Percentiles rank a stretch among this genome's conserved stretches.
Conservation (phyloP, 1,140 invertebrate genomes). For the Cepaea nemoralis region DNA sequence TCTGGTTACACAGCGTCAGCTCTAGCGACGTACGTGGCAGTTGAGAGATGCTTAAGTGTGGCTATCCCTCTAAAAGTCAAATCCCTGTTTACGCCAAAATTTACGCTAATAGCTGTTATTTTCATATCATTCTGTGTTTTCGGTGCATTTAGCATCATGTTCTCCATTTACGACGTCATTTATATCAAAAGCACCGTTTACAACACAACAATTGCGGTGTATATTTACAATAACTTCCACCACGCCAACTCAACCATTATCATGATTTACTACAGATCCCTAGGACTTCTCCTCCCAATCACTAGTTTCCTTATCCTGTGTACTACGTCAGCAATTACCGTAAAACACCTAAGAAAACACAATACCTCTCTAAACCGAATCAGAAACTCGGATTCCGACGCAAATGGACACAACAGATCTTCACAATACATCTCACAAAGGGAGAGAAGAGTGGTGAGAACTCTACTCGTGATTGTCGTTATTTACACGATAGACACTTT, state of each 20-base stretch:
- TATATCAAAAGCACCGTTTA: not conserved
- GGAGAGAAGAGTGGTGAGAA: not conserved
- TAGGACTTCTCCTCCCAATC: not conserved
- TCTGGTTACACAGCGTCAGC: conserved; percentile 15
- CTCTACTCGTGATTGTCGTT: not conserved
- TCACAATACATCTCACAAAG: not conserved
- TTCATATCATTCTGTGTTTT: not conserved
- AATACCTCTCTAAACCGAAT: not conserved
- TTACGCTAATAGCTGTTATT: not conserved
- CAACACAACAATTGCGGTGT: conserved; percentile 15
- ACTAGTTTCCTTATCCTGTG: not conserved
- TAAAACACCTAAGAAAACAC: not conserved
- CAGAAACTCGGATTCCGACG: not conserved
- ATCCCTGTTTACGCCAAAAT: not conserved
- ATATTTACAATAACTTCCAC: conserved; percentile 21
- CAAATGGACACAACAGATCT: not conserved
- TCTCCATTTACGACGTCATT: conserved; percentile 17
- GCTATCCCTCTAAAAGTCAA: not conserved
- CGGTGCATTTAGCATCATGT: not conserved
- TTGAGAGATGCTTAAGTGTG: conserved; percentile 27
- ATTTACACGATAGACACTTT: not conserved
- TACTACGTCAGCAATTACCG: not conserved
- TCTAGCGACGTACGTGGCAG: conserved; percentile 8
- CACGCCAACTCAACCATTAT: not conserved
- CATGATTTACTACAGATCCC: conserved; percentile 6